phyloP scores from a whole-genome alignment of 1,140 invertebrate species.

The Anastrepha obliqua region DNA sequence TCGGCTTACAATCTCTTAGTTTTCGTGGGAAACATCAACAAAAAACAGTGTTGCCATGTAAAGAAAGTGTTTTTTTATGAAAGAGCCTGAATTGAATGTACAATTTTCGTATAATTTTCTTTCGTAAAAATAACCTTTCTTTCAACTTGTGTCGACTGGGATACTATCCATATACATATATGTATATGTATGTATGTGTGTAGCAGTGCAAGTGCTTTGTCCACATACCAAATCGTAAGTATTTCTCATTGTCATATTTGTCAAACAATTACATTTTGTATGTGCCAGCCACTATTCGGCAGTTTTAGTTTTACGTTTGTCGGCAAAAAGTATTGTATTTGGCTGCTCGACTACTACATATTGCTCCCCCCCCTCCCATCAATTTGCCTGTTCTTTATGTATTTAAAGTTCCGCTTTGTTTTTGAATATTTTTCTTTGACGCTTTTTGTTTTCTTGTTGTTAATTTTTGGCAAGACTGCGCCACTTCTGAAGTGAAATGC shows the following conservation, averaged over 20 bases:
- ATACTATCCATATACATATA: neutral
- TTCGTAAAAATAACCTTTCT: too few relatives aligned
- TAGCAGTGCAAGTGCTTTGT: neutral
- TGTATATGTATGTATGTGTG: neutral
- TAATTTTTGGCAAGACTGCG: neutral
- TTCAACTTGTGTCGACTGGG: too few relatives aligned
- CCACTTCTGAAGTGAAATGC: neutral
- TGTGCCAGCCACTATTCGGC: neutral
- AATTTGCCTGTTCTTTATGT: neutral
- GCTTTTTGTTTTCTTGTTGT: neutral
- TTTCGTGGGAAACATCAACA: neutral
- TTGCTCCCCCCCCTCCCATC: too few relatives aligned
- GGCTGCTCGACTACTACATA: too few relatives aligned
- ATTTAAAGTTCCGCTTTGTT: neutral
- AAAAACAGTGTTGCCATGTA: too few relatives aligned
- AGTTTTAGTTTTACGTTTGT: neutral
- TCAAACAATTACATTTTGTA: conserved; percentile 27
- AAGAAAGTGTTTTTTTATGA: too few relatives aligned
- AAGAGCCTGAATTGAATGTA: too few relatives aligned
- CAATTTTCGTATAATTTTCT: too few relatives aligned
- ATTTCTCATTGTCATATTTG: conserved; percentile 40
- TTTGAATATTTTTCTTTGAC: neutral
- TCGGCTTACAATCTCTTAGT: too few relatives aligned
- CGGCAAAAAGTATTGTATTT: neutral
- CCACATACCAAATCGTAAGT: conserved; percentile 14